A percentile compares a stretch with the other conserved stretches of the same genome.
Conservation (phyloP, 1,140 invertebrate genomes). For the Lysiphlebus fabarum region DNA sequence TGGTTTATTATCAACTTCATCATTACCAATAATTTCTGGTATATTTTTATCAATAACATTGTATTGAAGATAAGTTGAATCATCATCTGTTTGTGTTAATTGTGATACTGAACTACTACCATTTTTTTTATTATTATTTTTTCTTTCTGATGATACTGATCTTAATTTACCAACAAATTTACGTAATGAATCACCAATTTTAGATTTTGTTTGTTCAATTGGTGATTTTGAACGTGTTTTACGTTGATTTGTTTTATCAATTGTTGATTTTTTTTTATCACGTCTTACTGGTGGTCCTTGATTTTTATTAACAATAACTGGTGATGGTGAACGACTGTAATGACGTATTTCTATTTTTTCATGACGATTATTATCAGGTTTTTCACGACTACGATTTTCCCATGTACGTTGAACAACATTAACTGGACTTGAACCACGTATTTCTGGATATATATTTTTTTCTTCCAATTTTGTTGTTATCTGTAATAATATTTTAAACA, state of each 20-base stretch:
- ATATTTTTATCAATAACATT: conserved; percentile 62
- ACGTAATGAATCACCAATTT: conserved; percentile 21
- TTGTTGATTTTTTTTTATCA: conserved; percentile 18
- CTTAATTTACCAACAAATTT: conserved; percentile 20
- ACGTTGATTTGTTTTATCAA: conserved; percentile 5
- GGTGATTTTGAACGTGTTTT: neutral
- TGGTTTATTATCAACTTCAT: conserved; percentile 31
- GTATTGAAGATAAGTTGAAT: conserved; percentile 60
- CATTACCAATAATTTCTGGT: conserved; percentile 33
- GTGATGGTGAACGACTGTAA: conserved; percentile 58
- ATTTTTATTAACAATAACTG: conserved; percentile 26
- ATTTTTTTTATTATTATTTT: conserved; percentile 54
- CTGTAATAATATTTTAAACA: too few relatives aligned
- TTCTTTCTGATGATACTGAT: conserved; percentile 20
- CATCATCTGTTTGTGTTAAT: conserved; percentile 55
- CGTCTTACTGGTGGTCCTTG: neutral
- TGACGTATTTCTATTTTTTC: conserved; percentile 63
- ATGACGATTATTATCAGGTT: conserved; percentile 28
- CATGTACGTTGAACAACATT: conserved; percentile 46
- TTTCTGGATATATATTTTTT: conserved; percentile 21
- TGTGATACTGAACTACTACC: conserved; percentile 37
- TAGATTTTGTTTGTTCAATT: conserved; percentile 9
- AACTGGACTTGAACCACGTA: conserved; percentile 27
- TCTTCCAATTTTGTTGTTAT: conserved; percentile 30
- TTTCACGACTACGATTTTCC: conserved; percentile 41